Percentiles rank a stretch among this genome's conserved stretches.
These are phyloP conservation scores for Aromia moschata DNA, from an alignment of 2,888 invertebrate species.

Conservation along the genomic window DNA sequence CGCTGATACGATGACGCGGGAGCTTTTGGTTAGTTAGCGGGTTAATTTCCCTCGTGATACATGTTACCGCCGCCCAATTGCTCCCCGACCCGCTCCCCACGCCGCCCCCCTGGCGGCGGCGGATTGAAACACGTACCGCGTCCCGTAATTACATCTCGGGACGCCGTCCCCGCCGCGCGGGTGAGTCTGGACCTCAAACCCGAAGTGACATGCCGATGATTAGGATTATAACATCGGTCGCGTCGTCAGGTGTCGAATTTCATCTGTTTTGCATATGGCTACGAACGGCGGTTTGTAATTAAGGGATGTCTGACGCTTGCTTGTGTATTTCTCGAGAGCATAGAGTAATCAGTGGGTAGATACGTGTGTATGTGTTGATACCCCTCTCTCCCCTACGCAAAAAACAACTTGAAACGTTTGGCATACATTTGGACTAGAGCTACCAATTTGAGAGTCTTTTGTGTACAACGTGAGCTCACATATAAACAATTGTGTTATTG, in stretches of 20 bases:
- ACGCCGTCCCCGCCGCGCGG: conserved; percentile 31
- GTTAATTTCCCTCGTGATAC: conserved; percentile 64
- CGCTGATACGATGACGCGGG: conserved; percentile 33
- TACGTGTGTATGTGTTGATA: too few relatives aligned
- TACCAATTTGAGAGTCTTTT: too few relatives aligned
- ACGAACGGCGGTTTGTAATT: conserved; percentile 10
- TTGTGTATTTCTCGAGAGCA: too few relatives aligned
- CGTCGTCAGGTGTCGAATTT: conserved; percentile 44
- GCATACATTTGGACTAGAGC: too few relatives aligned
- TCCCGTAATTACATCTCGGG: conserved; percentile 51
- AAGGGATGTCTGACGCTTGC: conserved; percentile 7
- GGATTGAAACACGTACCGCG: conserved; percentile 53
- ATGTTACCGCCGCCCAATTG: conserved; percentile 56
- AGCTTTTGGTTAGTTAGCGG: conserved; percentile 60
- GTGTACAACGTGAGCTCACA: too few relatives aligned
- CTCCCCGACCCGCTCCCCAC: conserved; percentile 36
- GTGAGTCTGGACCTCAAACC: conserved; percentile 36
- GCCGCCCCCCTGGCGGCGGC: too few relatives aligned
- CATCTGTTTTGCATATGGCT: conserved; percentile 37
- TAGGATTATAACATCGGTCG: conserved; percentile 34
- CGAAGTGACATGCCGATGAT: conserved; percentile 43
- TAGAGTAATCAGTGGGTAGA: too few relatives aligned
- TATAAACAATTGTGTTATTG: too few relatives aligned
- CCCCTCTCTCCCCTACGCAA: too few relatives aligned
- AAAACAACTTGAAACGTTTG: too few relatives aligned